Evolutionary conservation across 2,113 vertebrate genomes (phyloP).

Genomic region (mouse (Mus musculus)): DNA sequence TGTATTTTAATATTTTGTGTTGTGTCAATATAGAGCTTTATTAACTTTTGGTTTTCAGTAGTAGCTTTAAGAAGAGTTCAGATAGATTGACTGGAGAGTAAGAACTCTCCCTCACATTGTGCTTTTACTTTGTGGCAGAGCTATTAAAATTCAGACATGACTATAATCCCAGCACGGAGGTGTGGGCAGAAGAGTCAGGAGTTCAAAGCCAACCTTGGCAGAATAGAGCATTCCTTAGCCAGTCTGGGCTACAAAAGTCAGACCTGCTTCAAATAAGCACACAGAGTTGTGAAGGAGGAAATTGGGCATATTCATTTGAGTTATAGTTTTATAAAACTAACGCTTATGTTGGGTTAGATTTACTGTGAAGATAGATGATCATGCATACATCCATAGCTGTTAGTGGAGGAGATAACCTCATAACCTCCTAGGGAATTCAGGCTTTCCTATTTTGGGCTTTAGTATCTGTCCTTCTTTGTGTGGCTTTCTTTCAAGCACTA

Average conservation of each 20-base stretch:
- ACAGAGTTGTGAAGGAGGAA: not conserved
- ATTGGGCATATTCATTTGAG: not conserved
- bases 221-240: not conserved
- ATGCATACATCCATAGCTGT: not conserved
- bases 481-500: slow-evolving; percentile 1
- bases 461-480: not conserved
- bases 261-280: not conserved
- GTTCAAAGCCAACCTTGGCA: not conserved
- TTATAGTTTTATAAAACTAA: slow-evolving; percentile 40
- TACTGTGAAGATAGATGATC: slow-evolving; percentile 30
- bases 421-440: not conserved
- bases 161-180: not conserved
- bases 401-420: not conserved
- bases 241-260: not conserved
- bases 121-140: slow-evolving; percentile 16
- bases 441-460: not conserved
- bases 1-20: not conserved
- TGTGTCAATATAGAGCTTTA: not conserved
- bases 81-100: not conserved
- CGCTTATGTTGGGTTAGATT: slow-evolving; percentile 23
- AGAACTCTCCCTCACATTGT: not conserved
- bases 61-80: not conserved
- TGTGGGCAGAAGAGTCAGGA: not conserved
- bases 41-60: slow-evolving; percentile 31
- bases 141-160: not conserved